Evolutionary conservation across 1,140 invertebrate species (phyloP), one percentile per base, ranked within the genome.

Genomic region (Orussus abietinus): DNA sequence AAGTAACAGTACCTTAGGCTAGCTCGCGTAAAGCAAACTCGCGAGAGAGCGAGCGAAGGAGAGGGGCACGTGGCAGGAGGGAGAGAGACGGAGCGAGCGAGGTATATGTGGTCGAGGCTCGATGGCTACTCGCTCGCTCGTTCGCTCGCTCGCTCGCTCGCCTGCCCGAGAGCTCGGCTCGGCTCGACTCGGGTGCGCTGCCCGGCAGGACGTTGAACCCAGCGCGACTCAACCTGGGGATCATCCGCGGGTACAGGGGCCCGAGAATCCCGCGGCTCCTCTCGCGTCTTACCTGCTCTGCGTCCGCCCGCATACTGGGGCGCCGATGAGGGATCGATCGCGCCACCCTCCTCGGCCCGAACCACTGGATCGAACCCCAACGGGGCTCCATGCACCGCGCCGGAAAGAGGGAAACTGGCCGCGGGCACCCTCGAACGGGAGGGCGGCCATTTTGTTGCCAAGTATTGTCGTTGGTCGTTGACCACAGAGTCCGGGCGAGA

Each of bases 201-300:
- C 62, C 66, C 69, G 66, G 36, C 61, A 70, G 69, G 64, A 68
- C 69, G 53, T 70, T 72, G 69, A 70, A 72, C 69, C 47, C 66
- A 68, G 67, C 67, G 67, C 67, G 65, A 67, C 62, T 72, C 69
- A 72, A 70, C 69, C 65, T 70, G 66, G 65, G 65, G 69, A 70
- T 72, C 69, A 68, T 70, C 67, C 57, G 57, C 67, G 54, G 60
- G 64, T 62, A 66, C 51, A 55, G 59, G 37, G 37, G 2, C 13
- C 14, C 3, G 3, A 21, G 14, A 12, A 17, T 13, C 22, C 32
- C 14, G 2, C 28, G 10, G 15, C 14, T 17, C 3, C 31, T 18
- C 19, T 34, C 34, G 17, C 29, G 21, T 33, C 11, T 21, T 21
- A 26, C 28, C 4, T 29, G 13, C 18, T 38, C 21, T 34, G 15